phyloP scores from a whole-genome alignment of 2,888 invertebrate species.

The Habrosyne pyritoides region DNA sequence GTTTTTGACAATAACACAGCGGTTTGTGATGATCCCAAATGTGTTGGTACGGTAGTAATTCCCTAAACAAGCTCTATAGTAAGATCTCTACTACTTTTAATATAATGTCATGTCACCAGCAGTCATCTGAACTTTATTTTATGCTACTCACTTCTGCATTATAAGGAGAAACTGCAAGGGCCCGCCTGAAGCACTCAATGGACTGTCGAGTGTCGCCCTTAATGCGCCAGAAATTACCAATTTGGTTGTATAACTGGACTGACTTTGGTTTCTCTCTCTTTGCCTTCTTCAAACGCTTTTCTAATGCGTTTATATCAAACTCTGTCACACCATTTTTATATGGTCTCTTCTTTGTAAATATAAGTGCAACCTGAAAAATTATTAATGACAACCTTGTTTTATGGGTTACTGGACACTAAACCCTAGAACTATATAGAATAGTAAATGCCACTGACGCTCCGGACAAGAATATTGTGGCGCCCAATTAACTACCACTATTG shows the following conservation, averaged over 20 bases:
- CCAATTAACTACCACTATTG: too few species aligned
- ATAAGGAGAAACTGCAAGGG: slow-evolving; percentile 92
- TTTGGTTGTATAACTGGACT: slow-evolving; percentile 93
- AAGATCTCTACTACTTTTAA: too few species aligned
- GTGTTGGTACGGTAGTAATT: too few species aligned
- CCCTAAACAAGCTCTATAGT: too few species aligned
- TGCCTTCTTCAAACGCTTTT: slow-evolving; percentile 89
- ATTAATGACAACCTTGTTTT: not conserved
- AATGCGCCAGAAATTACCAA: slow-evolving; percentile 96
- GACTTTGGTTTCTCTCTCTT: slow-evolving; percentile 93
- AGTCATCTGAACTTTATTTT: not conserved
- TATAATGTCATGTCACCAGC: too few species aligned
- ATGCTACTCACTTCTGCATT: slow-evolving; percentile 87
- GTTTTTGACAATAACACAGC: too few species aligned
- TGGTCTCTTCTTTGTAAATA: slow-evolving; percentile 88
- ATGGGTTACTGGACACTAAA: too few species aligned
- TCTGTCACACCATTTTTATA: slow-evolving; percentile 85
- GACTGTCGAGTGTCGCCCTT: slow-evolving; percentile 94
- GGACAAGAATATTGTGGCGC: too few species aligned
- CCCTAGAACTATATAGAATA: not conserved
- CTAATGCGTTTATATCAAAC: slow-evolving; percentile 89
- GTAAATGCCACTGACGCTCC: too few species aligned
- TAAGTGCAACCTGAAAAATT: slow-evolving; percentile 85
- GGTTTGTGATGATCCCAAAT: too few species aligned
- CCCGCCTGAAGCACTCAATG: slow-evolving; percentile 94